A percentile compares a stretch with the other conserved stretches of the same genome.
phyloP scores from a whole-genome alignment of 2,797 vertebrate species.

The Cyprinodon diabolis region DNA sequence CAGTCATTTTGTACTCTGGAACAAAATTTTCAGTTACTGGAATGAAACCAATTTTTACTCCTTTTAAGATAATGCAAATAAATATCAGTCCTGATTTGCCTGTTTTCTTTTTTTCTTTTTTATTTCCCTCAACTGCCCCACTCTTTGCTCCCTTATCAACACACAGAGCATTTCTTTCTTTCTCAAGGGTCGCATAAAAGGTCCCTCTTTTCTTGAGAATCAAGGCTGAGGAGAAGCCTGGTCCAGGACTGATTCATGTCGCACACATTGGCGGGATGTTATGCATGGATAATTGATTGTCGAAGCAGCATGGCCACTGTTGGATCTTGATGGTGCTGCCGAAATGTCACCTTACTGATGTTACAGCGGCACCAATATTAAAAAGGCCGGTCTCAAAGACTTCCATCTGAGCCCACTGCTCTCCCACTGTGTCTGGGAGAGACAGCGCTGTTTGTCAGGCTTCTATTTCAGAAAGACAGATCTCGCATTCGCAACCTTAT shows the following conservation, averaged over 20 bases:
- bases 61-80: constrained; percentile 79
- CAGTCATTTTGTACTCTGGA: constrained; percentile 61
- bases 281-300: constrained; percentile 88
- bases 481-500: constrained; percentile 79
- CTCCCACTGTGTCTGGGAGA: constrained; percentile 79
- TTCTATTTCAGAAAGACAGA: constrained; percentile 76
- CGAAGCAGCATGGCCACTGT: constrained; percentile 77
- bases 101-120: constrained; percentile 29
- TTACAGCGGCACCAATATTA: constrained; percentile 82
- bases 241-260: constrained; percentile 80
- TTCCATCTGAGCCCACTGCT: constrained; percentile 71
- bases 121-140: constrained; percentile 37
- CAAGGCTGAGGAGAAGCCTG: constrained; percentile 72
- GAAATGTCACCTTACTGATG: constrained; percentile 89
- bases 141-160: constrained; percentile 70
- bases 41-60: constrained; percentile 69
- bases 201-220: constrained; percentile 70
- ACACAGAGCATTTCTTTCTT: constrained; percentile 67
- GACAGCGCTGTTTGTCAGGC: constrained; percentile 76
- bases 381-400: constrained; percentile 82
- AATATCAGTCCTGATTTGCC: constrained; percentile 71
- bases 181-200: constrained; percentile 77
- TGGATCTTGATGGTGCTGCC: constrained; percentile 82
- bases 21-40: constrained; percentile 62
- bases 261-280: constrained; percentile 79